Conservation (phyloP, 2,888 invertebrate genomes). For the Diachrysia chrysitis region DNA sequence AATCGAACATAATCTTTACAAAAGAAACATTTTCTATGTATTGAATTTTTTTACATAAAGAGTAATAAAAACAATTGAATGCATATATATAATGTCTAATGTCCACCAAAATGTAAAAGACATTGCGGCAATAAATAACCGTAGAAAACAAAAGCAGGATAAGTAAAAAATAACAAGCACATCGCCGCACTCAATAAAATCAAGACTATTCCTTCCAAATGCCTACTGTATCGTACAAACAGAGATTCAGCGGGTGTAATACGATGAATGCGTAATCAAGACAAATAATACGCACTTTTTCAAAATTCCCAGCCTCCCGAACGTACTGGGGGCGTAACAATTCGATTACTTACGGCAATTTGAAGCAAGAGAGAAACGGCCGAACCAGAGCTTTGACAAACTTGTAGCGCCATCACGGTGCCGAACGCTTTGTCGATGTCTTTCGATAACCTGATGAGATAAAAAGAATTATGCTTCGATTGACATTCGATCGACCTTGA, state of each 20-base stretch:
- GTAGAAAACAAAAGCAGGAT: slow-evolving; percentile 2
- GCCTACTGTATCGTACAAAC: slow-evolving; percentile 19
- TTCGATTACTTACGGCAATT: slow-evolving; percentile 67
- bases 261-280: slow-evolving; percentile 45
- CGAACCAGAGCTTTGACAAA: slow-evolving; percentile 78
- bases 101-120: not conserved
- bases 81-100: too few species aligned
- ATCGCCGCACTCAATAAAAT: slow-evolving; percentile 25
- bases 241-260: slow-evolving; percentile 25
- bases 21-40: too few species aligned
- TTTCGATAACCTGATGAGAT: slow-evolving; percentile 72
- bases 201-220: slow-evolving; percentile 26
- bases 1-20: not conserved
- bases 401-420: slow-evolving; percentile 77
- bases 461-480: slow-evolving; percentile 40
- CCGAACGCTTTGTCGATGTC: slow-evolving; percentile 82
- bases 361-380: slow-evolving; percentile 71
- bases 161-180: slow-evolving; percentile 12
- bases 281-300: slow-evolving; percentile 51
- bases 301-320: slow-evolving; percentile 36
- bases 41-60: too few species aligned
- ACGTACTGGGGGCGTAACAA: slow-evolving; percentile 52
- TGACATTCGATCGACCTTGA: slow-evolving; percentile 35
- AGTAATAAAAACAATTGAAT: too few species aligned
- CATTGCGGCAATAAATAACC: not conserved